Conservation (phyloP, 2,888 invertebrate genomes). For the Opisthograptis luteolata region DNA sequence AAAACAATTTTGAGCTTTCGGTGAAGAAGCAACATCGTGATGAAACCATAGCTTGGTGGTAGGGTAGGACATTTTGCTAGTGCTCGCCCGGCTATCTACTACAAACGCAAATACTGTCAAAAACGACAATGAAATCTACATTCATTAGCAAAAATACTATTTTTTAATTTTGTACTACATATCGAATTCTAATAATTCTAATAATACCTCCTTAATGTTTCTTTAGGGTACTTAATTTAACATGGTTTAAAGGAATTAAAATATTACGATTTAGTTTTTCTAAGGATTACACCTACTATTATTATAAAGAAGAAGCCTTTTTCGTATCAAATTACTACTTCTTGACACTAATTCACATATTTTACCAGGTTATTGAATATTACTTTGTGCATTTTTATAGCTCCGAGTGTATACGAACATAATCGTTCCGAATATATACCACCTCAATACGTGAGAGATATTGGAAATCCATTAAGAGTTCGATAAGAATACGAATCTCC, state of each 20-base stretch:
- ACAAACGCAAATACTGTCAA: neutral
- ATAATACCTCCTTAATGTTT: neutral
- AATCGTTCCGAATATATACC: conserved; percentile 20
- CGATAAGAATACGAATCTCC: conserved; percentile 16
- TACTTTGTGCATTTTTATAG: neutral
- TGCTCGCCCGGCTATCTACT: too few species aligned
- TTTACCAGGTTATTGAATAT: neutral
- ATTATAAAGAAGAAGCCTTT: too few species aligned
- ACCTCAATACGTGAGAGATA: conserved; percentile 20
- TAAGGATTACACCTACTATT: too few species aligned
- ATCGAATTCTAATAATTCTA: neutral
- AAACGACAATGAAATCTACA: neutral
- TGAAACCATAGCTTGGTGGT: too few species aligned
- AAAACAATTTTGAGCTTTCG: too few species aligned
- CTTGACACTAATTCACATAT: too few species aligned
- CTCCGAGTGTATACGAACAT: conserved; percentile 1
- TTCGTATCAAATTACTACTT: too few species aligned
- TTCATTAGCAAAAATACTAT: neutral
- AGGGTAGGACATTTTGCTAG: too few species aligned
- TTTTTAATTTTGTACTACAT: too few species aligned
- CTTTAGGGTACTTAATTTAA: neutral
- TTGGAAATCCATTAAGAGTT: conserved; percentile 32
- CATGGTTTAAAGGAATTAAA: neutral
- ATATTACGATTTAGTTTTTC: too few species aligned
- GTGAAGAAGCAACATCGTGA: too few species aligned